Evolutionary conservation across 2,888 invertebrate genomes (phyloP), one percentile per base, ranked within the genome.

Genomic region (Teinopalpus imperialis): DNA sequence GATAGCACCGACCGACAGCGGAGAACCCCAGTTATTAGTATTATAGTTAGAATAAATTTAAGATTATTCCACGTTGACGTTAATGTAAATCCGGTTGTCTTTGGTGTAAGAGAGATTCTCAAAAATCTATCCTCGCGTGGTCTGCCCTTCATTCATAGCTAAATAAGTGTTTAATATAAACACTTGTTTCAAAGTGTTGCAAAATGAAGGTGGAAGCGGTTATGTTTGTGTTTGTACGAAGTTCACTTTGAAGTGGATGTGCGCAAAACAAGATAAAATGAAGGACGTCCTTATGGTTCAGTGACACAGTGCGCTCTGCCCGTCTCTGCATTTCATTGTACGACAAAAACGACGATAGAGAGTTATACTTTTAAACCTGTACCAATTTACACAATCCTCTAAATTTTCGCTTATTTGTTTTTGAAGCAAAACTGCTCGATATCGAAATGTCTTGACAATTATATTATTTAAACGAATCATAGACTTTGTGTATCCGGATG

Each of bases 201-300:
- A 18, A 35, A 14, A 35, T 29, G 20, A 14, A 20, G 20, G 27
- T 21, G 21, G 21, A 35, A 6, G 9, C 13, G 23, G 34, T 43
- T 39, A 20, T 26, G 10, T 24, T 16, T 31, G 35, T 5, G 9
- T 36, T 14, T 23, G 12, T 24, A 23, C 12, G 2, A 36, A 43
- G 9, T 34, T 34, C 43, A 35, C 42, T 26, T 34, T 43, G 34
- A 43, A 44, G 44, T 37, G 39, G 39, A 27, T 21, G 44, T 26
- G 44, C 26, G 32, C 32, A 45, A 39, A 39, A 45, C 44, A 45
- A 39, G 44, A 45, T 45, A 45, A 45, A 32, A 45, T 18, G 32
- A 45, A 45, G 44, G 44, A 27, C 39, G 44, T 31, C 44, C 44
- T 45, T 39, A 39, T 21, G 26, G 44, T 45, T 39, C 44, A 45